phyloP scores from a whole-genome alignment of 2,888 invertebrate genomes.

The Lagria hirta region DNA sequence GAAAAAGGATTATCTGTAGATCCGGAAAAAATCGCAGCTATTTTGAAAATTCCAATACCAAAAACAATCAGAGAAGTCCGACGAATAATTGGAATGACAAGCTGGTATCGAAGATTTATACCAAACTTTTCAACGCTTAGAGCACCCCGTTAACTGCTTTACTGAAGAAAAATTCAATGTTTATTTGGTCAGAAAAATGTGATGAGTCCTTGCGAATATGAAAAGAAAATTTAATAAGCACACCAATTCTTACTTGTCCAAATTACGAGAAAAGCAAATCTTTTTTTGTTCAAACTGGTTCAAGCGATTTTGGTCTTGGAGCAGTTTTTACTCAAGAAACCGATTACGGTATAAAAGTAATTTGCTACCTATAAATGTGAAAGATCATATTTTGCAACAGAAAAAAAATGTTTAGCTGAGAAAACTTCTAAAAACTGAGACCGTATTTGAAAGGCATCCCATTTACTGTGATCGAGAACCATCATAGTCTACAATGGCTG shows the following conservation, averaged over 20 bases:
- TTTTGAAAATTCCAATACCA: too few relatives aligned
- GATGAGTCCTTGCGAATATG: slow-evolving; percentile 4
- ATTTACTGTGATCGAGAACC: slow-evolving; percentile 23
- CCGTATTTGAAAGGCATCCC: slow-evolving; percentile 10
- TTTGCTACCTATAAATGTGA: neutral
- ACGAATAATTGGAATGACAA: slow-evolving; percentile 1
- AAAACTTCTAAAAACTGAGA: neutral
- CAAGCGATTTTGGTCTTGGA: neutral
- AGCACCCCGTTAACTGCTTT: neutral
- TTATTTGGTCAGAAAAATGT: neutral
- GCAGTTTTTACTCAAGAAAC: neutral
- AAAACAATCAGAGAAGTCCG: neutral
- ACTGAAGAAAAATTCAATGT: neutral
- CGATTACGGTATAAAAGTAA: neutral
- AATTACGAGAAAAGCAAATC: slow-evolving; percentile 13
- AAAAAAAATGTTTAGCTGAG: slow-evolving; percentile 1
- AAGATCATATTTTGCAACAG: neutral
- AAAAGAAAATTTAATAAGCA: slow-evolving; percentile 8
- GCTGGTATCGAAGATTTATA: slow-evolving; percentile 7
- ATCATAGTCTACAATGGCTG: slow-evolving; percentile 8
- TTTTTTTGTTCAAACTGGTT: neutral
- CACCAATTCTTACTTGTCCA: slow-evolving; percentile 28
- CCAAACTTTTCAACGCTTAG: slow-evolving; percentile 4
- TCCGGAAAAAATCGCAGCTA: slow-evolving; percentile 18
- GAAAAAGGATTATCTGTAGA: slow-evolving; percentile 13